Evolutionary conservation across 2,797 vertebrate species (phyloP).

Genomic region (Heterohyrax brucei): DNA sequence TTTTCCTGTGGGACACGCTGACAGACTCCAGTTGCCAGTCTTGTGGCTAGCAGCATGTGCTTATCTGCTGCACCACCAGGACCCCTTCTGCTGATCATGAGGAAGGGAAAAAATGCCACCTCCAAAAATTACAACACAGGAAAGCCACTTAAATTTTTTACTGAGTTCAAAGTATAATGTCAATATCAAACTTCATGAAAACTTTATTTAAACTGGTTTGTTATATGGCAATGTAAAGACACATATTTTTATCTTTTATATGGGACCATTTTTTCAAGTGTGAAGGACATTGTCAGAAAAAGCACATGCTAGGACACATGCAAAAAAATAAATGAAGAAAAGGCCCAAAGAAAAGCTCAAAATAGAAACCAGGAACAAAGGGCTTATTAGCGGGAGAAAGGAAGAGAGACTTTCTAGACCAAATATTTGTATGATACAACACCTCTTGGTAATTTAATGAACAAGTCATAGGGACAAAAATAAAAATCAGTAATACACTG

Average conservation of each 20-base stretch:
- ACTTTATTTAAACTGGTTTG: slow-evolving; percentile 84
- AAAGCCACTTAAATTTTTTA: slow-evolving; percentile 83
- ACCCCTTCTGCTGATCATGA: neutral
- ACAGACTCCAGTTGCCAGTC: too few relatives aligned
- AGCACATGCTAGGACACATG: slow-evolving; percentile 81
- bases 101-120: slow-evolving; percentile 53
- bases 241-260: slow-evolving; percentile 63
- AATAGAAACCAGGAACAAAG: slow-evolving; percentile 83
- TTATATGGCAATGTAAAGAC: slow-evolving; percentile 83
- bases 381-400: slow-evolving; percentile 83
- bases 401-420: slow-evolving; percentile 78
- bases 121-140: slow-evolving; percentile 86
- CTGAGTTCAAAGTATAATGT: slow-evolving; percentile 79
- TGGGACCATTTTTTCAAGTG: slow-evolving; percentile 86
- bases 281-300: slow-evolving; percentile 88
- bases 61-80: neutral
- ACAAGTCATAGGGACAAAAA: slow-evolving; percentile 78
- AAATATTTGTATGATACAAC: slow-evolving; percentile 85
- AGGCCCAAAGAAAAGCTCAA: slow-evolving; percentile 84
- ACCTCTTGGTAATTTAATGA: slow-evolving; percentile 69
- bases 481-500: slow-evolving; percentile 91
- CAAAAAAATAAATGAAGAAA: slow-evolving; percentile 64
- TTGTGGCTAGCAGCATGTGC: neutral
- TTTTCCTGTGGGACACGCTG: neutral
- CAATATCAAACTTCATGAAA: slow-evolving; percentile 82